Base-by-base conservation (phyloP, 92 coral and sea anemone species). In the Phymanthus crucifer region DNA sequence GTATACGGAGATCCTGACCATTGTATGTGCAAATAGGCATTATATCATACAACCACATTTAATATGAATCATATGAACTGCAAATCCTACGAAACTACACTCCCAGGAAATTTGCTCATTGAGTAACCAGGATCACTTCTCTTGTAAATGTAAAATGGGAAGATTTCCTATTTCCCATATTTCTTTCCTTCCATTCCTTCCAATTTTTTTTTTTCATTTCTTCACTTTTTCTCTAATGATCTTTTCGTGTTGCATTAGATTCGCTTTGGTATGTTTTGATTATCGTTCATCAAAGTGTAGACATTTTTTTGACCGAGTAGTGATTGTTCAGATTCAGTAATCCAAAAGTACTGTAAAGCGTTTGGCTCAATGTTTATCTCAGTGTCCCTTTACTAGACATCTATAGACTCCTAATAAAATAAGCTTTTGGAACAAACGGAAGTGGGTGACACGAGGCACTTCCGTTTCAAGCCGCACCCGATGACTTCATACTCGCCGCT, bases 391-490 rank as follows among this genome's bases (percentile, higher is more conserved):
- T 61, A 26, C 68, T 18, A 61, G 68, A 61, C 68, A 61, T 18
- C 4, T 54, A n/a, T 54, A 54, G 64, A 24, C 68, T 24, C 29
- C 34, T 27, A 61, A 61, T 61, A 61, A 61, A 61, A 24, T 61
- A 52, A 10, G 56, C 40, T 38, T 58, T 27, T 26, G 3, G 32
- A 36, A 46, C 66, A 10, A 64, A 23, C 77, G 84, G 78, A 80
- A 80, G 71, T 70, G 58, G 47, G 33, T 43, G 32, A 38, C 43
- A 33, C 31, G n/a, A 74, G 73, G 66, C 86, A 82, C 73, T 82
- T 82, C 86, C 86, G 79, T 38, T 74, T 32, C 54, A 57, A 17
- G 80, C 86, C 86, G 71, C 86, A 61, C 86, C 86, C 86, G 86
- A 80, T 82, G 86, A 82, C 80, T 74, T 82, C 86, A 82, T 65